These are phyloP conservation scores for Protophormia terraenovae DNA, from an alignment of 2,888 invertebrate genomes.

Conservation along the genomic window DNA sequence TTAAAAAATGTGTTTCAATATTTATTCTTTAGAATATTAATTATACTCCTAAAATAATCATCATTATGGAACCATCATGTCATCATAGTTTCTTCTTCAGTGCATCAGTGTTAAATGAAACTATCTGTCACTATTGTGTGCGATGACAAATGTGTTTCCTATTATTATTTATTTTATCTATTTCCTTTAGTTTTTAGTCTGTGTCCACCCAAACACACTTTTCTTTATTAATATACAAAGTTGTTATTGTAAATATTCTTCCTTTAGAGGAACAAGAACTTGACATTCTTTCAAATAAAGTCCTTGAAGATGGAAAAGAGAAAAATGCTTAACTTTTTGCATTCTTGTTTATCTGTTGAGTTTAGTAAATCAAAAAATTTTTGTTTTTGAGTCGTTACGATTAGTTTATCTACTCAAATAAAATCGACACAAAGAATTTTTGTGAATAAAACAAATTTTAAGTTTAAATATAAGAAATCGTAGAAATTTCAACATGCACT, in stretches of 20 bases:
- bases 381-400: neutral
- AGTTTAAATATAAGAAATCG: neutral
- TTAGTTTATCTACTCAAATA: neutral
- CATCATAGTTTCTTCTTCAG: too few species aligned
- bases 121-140: neutral
- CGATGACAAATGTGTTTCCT: neutral
- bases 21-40: too few species aligned
- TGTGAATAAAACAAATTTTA: neutral
- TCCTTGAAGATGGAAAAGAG: neutral
- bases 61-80: too few species aligned
- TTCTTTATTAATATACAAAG: neutral
- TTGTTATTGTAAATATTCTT: neutral
- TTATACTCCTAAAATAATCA: neutral
- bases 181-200: neutral
- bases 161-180: neutral
- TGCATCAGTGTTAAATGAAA: neutral
- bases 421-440: neutral
- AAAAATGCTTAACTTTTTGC: neutral
- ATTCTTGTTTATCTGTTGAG: neutral
- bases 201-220: neutral
- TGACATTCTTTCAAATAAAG: neutral
- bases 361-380: neutral
- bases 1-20: too few species aligned
- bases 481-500: neutral
- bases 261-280: neutral